Base-by-base conservation (phyloP, 2,113 vertebrate species). In the Campylorhamphus procurvoides region DNA sequence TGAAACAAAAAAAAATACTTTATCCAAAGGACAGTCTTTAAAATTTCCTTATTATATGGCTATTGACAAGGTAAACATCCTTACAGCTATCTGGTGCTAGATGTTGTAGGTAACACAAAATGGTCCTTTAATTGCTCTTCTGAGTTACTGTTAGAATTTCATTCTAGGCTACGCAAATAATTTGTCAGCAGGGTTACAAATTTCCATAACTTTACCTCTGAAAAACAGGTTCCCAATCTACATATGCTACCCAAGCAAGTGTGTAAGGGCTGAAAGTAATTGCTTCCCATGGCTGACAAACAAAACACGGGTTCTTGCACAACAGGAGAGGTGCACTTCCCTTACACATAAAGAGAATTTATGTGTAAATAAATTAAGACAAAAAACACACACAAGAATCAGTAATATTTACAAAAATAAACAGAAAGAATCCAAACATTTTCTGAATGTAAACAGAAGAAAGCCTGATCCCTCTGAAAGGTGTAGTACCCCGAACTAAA, bases 141-240 rank as follows among this genome's bases (percentile, higher is more conserved):
- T 78, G 27, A 76, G 23, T 53, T 76, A 56, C 49, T 68, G 17
- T 60, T 31, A 88, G 40, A 83, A 69, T 47, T 74, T 64, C 29
- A 47, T 68, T 40, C 63, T 44, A 80, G 62, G 46, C 67, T 73
- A 87, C 2, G 4, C 37, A 80, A 84, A 58, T 53, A 63, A 64
- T 37, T 79, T 68, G 23, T 17, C 71, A 91, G 22, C 18, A 66
- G 31, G 18, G 50, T 53, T 92, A 85, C 15, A 39, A 55, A 87
- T 87, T 89, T 91, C 84, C 74, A 37, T 79, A 85, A 31, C 40
- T 76, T 66, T 49, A 24, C 24, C 50, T 80, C 59, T 42, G 88
- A 80, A 83, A 87, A 95, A 88, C 88, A 88, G 76, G 90, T 94
- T 94, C 49, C n/a, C 6, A 66, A 76, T 90, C 49, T 79, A 68